Conservation (phyloP, 2,888 invertebrate genomes). For the Phortica okadai region DNA sequence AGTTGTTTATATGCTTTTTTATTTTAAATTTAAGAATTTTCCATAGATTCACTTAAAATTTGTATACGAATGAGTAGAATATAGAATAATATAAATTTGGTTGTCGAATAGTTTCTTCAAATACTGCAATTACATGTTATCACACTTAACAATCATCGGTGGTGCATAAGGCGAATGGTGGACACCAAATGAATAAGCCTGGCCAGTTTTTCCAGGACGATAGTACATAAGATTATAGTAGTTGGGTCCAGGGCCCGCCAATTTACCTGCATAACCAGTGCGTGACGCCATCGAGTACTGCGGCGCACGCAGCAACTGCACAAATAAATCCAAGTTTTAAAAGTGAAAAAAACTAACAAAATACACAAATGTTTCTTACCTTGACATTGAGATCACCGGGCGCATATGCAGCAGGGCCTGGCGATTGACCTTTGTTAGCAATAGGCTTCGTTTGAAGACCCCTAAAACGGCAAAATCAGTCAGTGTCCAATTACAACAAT, state of each 20-base stretch:
- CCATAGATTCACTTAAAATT: too few species aligned
- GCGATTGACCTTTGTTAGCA: constrained; percentile 56
- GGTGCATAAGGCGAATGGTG: constrained; percentile 70
- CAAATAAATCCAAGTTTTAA: too few species aligned
- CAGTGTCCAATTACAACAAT: neutral
- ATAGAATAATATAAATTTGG: neutral
- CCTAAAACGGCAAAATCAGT: constrained; percentile 50
- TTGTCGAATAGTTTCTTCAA: constrained; percentile 47
- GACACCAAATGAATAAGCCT: constrained; percentile 71
- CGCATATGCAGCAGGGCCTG: constrained; percentile 74
- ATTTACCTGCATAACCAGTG: constrained; percentile 40
- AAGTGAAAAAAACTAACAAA: too few species aligned
- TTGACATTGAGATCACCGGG: constrained; percentile 59
- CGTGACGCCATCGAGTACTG: constrained; percentile 64
- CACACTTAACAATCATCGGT: constrained; percentile 74
- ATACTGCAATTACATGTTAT: constrained; percentile 71
- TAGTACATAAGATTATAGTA: constrained; percentile 68
- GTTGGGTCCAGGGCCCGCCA: constrained; percentile 67
- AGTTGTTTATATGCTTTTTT: too few species aligned
- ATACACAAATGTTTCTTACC: too few species aligned
- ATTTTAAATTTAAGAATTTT: too few species aligned
- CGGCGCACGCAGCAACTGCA: constrained; percentile 56
- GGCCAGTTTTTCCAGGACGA: constrained; percentile 67
- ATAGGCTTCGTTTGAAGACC: constrained; percentile 55
- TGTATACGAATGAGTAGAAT: neutral